A percentile compares a stretch with the other conserved stretches of the same genome.
Evolutionary conservation across 2,888 invertebrate genomes (phyloP).

Genomic region (Acheta domesticus): DNA sequence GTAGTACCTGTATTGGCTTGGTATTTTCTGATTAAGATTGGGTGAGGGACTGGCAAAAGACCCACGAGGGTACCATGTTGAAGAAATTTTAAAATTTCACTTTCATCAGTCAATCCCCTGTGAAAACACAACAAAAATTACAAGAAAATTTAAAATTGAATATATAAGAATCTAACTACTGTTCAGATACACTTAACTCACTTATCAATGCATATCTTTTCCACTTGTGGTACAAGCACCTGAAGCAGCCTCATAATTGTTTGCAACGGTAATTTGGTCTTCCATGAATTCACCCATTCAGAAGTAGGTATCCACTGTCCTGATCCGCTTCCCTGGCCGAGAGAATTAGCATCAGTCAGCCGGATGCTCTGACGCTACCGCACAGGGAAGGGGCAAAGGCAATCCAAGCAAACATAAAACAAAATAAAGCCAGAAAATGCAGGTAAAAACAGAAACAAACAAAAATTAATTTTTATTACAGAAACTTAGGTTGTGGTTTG

Average conservation of each 20-base stretch:
- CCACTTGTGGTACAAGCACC: conserved; percentile 98
- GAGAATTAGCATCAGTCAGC: conserved; percentile 50
- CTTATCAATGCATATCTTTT: conserved; percentile 99
- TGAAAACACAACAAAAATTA: conserved; percentile 39
- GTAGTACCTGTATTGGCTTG: conserved; percentile 98
- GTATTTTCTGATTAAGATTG: conserved; percentile 97
- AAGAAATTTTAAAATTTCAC: conserved; percentile 97
- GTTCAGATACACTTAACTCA: conserved; percentile 49
- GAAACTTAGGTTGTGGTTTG: neutral
- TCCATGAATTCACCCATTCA: conserved; percentile 96
- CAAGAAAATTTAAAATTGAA: neutral
- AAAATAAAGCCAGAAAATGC: conserved; percentile 27
- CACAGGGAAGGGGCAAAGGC: conserved; percentile 31
- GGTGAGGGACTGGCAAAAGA: conserved; percentile 96
- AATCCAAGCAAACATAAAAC: conserved; percentile 29
- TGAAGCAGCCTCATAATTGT: conserved; percentile 98
- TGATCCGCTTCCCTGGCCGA: conserved; percentile 36
- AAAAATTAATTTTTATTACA: neutral
- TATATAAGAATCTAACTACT: neutral
- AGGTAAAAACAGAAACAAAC: conserved; percentile 21
- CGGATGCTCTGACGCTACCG: conserved; percentile 62
- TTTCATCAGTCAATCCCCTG: conserved; percentile 97
- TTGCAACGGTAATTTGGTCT: conserved; percentile 93
- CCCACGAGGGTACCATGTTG: conserved; percentile 98
- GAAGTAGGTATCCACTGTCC: conserved; percentile 83